Percentiles rank a stretch among this genome's conserved stretches.
phyloP scores from a whole-genome alignment of 1,140 invertebrate genomes.

The Lucilia sericata region DNA sequence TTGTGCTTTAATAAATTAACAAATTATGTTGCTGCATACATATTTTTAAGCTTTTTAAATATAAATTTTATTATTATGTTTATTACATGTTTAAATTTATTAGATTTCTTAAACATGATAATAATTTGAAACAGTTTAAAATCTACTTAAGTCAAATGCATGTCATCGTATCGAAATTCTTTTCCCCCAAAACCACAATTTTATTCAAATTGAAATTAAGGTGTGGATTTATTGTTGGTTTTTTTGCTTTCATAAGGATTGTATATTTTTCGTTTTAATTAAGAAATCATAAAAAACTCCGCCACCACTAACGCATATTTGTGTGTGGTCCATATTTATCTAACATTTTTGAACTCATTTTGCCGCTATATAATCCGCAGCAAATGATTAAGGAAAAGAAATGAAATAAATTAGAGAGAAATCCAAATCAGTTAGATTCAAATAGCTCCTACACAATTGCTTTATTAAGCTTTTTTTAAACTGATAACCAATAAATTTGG shows the following conservation, averaged over 20 bases:
- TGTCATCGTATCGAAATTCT: not conserved
- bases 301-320: not conserved
- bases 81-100: not conserved
- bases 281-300: conserved; percentile 11
- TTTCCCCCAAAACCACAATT: not conserved
- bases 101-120: too few relatives aligned
- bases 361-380: not conserved
- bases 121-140: too few relatives aligned
- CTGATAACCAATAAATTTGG: too few relatives aligned
- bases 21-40: not conserved
- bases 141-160: not conserved
- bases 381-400: not conserved
- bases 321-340: conserved; percentile 18
- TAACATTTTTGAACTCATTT: not conserved
- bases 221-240: not conserved
- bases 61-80: too few relatives aligned
- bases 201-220: not conserved
- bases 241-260: not conserved
- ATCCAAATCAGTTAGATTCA: not conserved
- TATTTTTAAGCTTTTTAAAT: too few relatives aligned
- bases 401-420: not conserved
- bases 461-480: too few relatives aligned
- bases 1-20: not conserved
- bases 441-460: not conserved
- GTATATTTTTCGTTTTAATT: not conserved